phyloP scores from a whole-genome alignment of 2,888 invertebrate genomes.

The Ochropacha duplaris region DNA sequence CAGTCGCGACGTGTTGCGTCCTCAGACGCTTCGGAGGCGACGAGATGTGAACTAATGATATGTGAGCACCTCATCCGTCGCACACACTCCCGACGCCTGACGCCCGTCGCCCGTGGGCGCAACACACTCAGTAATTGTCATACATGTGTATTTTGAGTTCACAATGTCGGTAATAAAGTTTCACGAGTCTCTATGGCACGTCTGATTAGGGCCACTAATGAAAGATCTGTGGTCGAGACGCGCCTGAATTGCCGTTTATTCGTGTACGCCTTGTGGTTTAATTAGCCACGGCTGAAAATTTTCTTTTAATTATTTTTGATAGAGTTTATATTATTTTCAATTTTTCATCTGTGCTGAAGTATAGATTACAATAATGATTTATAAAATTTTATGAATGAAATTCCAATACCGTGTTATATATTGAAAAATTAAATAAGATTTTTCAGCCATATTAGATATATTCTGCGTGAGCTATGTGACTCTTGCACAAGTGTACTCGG shows the following conservation, averaged over 20 bases:
- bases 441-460: too few species aligned
- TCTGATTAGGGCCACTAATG: conserved; percentile 63
- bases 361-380: too few species aligned
- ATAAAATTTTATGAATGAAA: too few species aligned
- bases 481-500: too few species aligned
- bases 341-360: too few species aligned
- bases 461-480: too few species aligned
- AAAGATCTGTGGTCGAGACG: conserved; percentile 62
- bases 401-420: too few species aligned
- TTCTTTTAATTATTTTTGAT: too few species aligned
- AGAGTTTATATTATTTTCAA: too few species aligned
- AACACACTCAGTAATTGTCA: conserved; percentile 69
- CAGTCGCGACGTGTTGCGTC: conserved; percentile 6
- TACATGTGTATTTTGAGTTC: conserved; percentile 77
- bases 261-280: conserved; percentile 41
- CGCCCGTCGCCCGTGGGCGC: conserved; percentile 46
- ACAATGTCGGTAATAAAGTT: conserved; percentile 64
- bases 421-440: too few species aligned
- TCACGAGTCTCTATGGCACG: conserved; percentile 50
- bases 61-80: conserved; percentile 64
- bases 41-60: conserved; percentile 72
- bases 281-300: conserved; percentile 23
- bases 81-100: conserved; percentile 43
- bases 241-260: conserved; percentile 21
- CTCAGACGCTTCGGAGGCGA: conserved; percentile 40